Conservation (phyloP, 2,797 vertebrate species). For the Urophycis tenuis region DNA sequence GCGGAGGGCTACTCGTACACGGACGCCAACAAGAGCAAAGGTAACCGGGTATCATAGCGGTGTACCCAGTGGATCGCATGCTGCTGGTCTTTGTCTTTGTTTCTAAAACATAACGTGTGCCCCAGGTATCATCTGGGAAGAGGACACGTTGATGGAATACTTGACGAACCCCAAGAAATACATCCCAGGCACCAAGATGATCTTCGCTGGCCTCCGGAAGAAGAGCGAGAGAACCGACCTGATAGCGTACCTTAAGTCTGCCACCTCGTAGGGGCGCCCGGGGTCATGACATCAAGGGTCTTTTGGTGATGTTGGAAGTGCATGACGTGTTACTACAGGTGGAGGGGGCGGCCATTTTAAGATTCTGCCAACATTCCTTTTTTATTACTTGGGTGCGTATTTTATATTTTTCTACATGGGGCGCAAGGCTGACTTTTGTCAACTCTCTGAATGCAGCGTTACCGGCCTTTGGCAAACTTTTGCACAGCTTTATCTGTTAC, state of each 20-base stretch:
- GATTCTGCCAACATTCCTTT: background rate
- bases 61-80: background rate
- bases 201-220: conserved; percentile 86
- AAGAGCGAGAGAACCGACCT: conserved; percentile 78
- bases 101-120: background rate
- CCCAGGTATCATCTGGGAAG: conserved; percentile 72
- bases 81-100: background rate
- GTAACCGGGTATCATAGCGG: conserved; percentile 43
- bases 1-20: conserved; percentile 73
- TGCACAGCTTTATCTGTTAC: conserved; percentile 42
- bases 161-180: conserved; percentile 89
- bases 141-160: conserved; percentile 75
- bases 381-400: background rate
- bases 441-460: conserved; percentile 12
- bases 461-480: conserved; percentile 11
- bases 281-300: background rate
- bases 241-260: conserved; percentile 77
- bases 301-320: conserved; percentile 3
- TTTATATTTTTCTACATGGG: conserved; percentile 7
- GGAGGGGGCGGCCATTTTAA: background rate
- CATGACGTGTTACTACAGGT: background rate
- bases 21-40: conserved; percentile 81
- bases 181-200: conserved; percentile 84
- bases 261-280: conserved; percentile 65
- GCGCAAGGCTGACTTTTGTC: background rate